Percentiles rank a stretch among this genome's conserved stretches.
Evolutionary conservation across 1,140 invertebrate species (phyloP).

Genomic region (Philopotamus ludificatus): DNA sequence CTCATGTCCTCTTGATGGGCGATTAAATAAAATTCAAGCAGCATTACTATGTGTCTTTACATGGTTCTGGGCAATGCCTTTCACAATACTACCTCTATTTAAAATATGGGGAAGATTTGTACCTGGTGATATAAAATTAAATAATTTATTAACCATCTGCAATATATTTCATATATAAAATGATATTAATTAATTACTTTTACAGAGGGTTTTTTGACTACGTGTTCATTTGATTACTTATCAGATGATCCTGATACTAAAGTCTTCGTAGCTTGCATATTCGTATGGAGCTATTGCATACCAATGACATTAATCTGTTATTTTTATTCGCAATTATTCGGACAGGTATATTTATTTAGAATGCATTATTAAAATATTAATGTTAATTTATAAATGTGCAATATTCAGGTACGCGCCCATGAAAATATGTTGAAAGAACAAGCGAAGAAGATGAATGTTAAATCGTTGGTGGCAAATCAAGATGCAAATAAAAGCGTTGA

Average conservation of each 20-base stretch:
- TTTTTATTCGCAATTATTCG: constrained; percentile 70
- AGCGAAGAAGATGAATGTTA: constrained; percentile 82
- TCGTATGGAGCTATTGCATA: constrained; percentile 68
- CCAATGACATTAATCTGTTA: constrained; percentile 66
- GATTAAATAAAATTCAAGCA: constrained; percentile 66
- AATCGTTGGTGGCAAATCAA: constrained; percentile 69
- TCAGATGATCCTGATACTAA: constrained; percentile 67
- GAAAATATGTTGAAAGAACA: constrained; percentile 76
- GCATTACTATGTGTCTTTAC: constrained; percentile 62
- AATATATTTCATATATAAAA: background rate
- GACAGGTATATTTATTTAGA: constrained; percentile 52
- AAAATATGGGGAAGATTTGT: constrained; percentile 67
- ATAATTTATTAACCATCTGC: background rate
- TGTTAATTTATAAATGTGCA: background rate
- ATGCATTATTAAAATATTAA: background rate
- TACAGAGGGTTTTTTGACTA: constrained; percentile 74
- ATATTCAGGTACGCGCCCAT: constrained; percentile 62
- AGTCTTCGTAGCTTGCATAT: constrained; percentile 67
- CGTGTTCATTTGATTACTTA: constrained; percentile 73
- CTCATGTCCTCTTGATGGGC: constrained; percentile 71
- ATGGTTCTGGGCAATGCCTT: constrained; percentile 71
- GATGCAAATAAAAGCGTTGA: constrained; percentile 67
- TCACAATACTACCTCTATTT: constrained; percentile 65
- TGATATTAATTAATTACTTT: constrained; percentile 30
- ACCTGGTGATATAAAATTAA: constrained; percentile 57